Base-by-base conservation (phyloP, 2,113 vertebrate genomes). In the Sinocyclocheilus anophthalmus region DNA sequence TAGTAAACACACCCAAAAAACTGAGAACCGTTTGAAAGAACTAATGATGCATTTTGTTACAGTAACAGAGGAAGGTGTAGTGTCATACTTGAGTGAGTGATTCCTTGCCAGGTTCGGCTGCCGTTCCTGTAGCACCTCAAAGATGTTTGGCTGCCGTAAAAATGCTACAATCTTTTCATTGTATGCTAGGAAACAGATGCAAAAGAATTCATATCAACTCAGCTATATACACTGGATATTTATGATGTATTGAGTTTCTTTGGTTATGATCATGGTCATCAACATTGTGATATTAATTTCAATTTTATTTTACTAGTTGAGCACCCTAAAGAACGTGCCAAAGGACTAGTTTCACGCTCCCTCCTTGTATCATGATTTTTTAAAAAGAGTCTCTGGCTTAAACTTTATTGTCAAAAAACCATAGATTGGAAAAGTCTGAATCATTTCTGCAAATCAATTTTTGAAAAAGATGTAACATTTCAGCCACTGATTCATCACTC, bases 161-260 rank as follows among this genome's bases (percentile, higher is more conserved):
- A 97, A 97, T 72, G 95, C 96, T 88, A 97, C 96, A 88, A 97
- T 97, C 93, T 97, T 97, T 91, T 97, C 96, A 86, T 97, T 97
- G 90, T 97, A 97, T 67, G 96, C 96, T 97, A 93, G 45, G 70
- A 85, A 42, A 86, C 11, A 90, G 8, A 69, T 50, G 57, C 73
- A 14, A 90, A 53, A 59, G 5, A 50, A 50, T 50, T 50, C 12
- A 14, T 48, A 48, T 48, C 10, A 48, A 48, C 45, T 76, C 42
- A 48, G 48, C 30, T 13, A 4, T 48, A 48, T 65, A 59, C 10
- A 12, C 45, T 48, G 22, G 22, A 24, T 11, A 63, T 63, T 24
- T 11, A 63, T 63, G 22, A 57, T 2, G 9, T 26, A 26, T 24
- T 13, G 24, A 8, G 67, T 1, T 67, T 67, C 63, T 67, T 67